Evolutionary conservation across 2,113 vertebrate genomes (phyloP), one percentile per base, ranked within the genome.

Genomic region (Polypterus bichir): DNA sequence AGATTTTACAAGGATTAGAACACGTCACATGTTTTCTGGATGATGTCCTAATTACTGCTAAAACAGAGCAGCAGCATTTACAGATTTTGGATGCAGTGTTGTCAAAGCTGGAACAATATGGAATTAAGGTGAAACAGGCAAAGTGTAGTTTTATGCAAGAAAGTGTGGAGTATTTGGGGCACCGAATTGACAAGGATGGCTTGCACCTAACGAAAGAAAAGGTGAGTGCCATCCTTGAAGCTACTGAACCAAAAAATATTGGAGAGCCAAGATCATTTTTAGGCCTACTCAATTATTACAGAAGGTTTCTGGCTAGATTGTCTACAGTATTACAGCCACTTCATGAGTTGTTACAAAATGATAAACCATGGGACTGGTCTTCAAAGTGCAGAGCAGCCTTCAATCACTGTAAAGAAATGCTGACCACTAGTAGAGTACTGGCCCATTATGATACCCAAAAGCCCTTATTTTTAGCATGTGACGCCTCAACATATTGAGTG

Each of bases 261-360:
- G 46, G 49, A 6, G 49, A 55, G 57, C 46, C 4, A 48, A 46
- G n/a, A 4, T 48, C 47, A 47, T 46, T 70, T 73, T 67, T 80
- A 74, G 69, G 70, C 27, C 27, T 27, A 27, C 27, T 27, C 27
- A 27, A 27, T 27, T 27, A 27, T 27, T 27, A 27, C 27, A 27
- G 27, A 27, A 27, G 27, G 27, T 27, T 27, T 27, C n/a, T 27
- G 27, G 27, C 27, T 27, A 27, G 27, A 27, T 27, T 27, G 27
- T 27, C 27, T 27, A 27, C 27, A 27, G 27, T 27, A 27, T 27
- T 27, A 27, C 27, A 27, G 27, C 27, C 27, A 27, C 27, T 27
- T 27, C 27, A 27, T 27, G 27, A 27, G 27, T 27, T 27, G 27
- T 27, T 27, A 27, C 27, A 27, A 27, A 27, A 1, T 27, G 27